Conservation (phyloP, 2,888 invertebrate genomes). For the Artemia sinica region DNA sequence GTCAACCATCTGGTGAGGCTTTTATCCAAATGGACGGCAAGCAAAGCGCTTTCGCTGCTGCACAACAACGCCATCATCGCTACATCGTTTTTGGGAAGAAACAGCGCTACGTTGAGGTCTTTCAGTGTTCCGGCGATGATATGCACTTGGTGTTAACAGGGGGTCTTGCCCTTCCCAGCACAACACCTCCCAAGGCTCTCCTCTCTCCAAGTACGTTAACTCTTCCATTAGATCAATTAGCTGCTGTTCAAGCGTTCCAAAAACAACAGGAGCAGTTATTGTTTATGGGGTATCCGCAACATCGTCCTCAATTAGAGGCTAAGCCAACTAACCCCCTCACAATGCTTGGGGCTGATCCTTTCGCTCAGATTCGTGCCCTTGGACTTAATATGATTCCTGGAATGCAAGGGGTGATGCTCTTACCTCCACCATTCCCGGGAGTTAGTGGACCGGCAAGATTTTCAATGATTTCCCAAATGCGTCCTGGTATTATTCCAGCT, state of each 20-base stretch:
- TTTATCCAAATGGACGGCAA: slow-evolving; percentile 99
- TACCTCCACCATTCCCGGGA: slow-evolving; percentile 30
- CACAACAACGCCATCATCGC: slow-evolving; percentile 82
- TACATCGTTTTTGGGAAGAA: slow-evolving; percentile 93
- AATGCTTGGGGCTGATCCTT: slow-evolving; percentile 20
- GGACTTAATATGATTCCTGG: slow-evolving; percentile 28
- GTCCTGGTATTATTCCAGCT: slow-evolving; percentile 5
- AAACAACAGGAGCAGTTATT: slow-evolving; percentile 4
- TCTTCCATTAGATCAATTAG: slow-evolving; percentile 29
- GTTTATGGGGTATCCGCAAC: slow-evolving; percentile 28
- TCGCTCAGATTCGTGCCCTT: slow-evolving; percentile 8
- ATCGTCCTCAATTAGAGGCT: slow-evolving; percentile 25
- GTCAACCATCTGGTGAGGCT: slow-evolving; percentile 96
- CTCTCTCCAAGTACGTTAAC: slow-evolving; percentile 33
- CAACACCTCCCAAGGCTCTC: slow-evolving; percentile 33
- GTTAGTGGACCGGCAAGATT: slow-evolving; percentile 29
- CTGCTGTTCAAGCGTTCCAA: slow-evolving; percentile 24
- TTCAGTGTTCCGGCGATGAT: slow-evolving; percentile 97
- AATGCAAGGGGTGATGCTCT: slow-evolving; percentile 31
- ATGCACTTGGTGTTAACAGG: slow-evolving; percentile 93
- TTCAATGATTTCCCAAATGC: slow-evolving; percentile 10
- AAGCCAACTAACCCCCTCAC: slow-evolving; percentile 26
- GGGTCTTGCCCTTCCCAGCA: slow-evolving; percentile 50
- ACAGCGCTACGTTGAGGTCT: slow-evolving; percentile 92
- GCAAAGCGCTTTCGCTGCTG: slow-evolving; percentile 71